Evolutionary conservation across 2,797 vertebrate genomes (phyloP).

Genomic region (Nothura maculosa): DNA sequence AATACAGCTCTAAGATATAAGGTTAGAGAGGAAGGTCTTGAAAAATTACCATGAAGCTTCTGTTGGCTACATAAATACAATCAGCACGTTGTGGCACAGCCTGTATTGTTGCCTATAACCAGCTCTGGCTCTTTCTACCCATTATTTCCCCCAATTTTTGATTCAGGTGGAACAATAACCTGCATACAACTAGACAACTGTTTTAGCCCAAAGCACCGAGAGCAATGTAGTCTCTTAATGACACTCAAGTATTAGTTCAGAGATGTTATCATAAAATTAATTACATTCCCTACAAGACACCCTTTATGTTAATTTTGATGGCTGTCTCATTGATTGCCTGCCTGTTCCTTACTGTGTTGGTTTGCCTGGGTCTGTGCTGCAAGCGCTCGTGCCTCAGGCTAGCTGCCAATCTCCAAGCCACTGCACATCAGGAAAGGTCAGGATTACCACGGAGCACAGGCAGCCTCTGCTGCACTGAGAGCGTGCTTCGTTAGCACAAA

Average conservation of each 20-base stretch:
- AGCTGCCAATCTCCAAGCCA: constrained; percentile 11
- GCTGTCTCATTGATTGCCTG: constrained; percentile 41
- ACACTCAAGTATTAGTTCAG: background rate
- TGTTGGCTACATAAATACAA: background rate
- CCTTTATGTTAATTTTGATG: constrained; percentile 28
- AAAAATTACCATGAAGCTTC: background rate
- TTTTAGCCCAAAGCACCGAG: constrained; percentile 7
- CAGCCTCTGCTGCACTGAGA: background rate
- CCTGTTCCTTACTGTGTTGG: constrained; percentile 20
- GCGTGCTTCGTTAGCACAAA: background rate
- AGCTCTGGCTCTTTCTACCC: background rate
- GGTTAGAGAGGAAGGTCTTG: background rate
- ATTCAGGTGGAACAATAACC: constrained; percentile 32
- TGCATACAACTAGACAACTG: constrained; percentile 14
- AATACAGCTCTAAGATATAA: background rate
- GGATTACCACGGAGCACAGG: background rate
- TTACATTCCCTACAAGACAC: background rate
- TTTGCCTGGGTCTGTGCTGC: background rate
- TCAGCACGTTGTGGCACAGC: background rate
- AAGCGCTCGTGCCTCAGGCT: background rate
- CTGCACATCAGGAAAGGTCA: constrained; percentile 12
- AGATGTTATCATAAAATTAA: constrained; percentile 62
- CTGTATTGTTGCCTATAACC: background rate
- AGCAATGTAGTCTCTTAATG: constrained; percentile 11
- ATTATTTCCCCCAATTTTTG: background rate